Base-by-base conservation (phyloP, 2,113 vertebrate species). In the Desmodus rotundus region DNA sequence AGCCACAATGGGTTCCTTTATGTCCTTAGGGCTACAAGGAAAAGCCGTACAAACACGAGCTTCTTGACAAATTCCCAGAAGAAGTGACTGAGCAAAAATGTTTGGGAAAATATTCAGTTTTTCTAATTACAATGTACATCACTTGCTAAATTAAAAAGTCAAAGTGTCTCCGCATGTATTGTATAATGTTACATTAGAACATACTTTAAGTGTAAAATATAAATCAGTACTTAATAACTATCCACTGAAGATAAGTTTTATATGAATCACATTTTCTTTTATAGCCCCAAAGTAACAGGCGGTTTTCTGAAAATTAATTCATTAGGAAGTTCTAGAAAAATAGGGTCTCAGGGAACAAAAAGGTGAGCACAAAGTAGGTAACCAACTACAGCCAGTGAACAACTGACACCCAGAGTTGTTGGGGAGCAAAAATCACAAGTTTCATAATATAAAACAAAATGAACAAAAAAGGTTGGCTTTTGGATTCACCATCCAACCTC, bases 71-170 rank as follows among this genome's bases (percentile, higher is more conserved):
- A 78, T 45, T 14, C n/a, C 56, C 16, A 14, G 31, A 87, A 47
- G 15, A 86, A 90, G 28, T 73, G 31, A 93, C 4, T 77, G 19
- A 87, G 31, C 13, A 58, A 87, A 86, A 76, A 63, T 38, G 14
- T 85, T 52, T 82, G 28, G 7, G 63, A 92, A 94, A 96, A 87
- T 70, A 63, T 54, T 94, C 43, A 36, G 5, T 36, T 82, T 70
- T 70, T 94, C 58, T 65, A 63, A 94, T 72, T 16, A 89, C 1
- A 56, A 20, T 65, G 26, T 45, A 33, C 0, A 86, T 43, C 13
- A 63, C 38, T 90, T 92, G 16, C 61, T 92, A 94, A 94, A 54
- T 47, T 19, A 67, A 94, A 91, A 95, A 76, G 17, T 61, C 56
- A 92, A 95, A 83, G 43, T 33, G 33, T 38, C 33, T 96, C 45